Base-by-base conservation (phyloP, 2,888 invertebrate genomes). In the Macrosiphum euphorbiae region DNA sequence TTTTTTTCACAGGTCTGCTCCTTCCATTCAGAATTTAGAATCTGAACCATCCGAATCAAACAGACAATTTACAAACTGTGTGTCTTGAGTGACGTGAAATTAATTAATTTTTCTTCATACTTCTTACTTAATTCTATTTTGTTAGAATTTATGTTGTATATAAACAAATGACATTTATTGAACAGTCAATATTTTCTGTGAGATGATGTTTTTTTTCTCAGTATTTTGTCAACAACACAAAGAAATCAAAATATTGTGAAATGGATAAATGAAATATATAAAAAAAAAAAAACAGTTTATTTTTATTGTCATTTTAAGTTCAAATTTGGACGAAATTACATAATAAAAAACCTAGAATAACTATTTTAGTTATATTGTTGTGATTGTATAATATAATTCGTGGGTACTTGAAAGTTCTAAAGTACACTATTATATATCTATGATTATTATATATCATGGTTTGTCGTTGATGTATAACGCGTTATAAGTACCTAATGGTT, bases 41-140 rank as follows among this genome's bases (percentile, higher is more conserved):
- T 55, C 86, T 86, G 84, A 92, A 87, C 50, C 90, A 90, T 89
- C 89, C 41, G 84, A 93, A 85, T 47, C 58, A 93, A 58, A n/a
- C 44, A 93, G 89, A 89, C 92, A 61, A 89, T 90, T 67, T 87
- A 94, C 52, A 90, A 44, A 90, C 90, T 94, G 94, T 67, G 44
- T 94, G 90, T 94, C 91, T 50, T 85, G 91, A 94, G 58, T 90
- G 90, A 78, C 41, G 47, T 88, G 50, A 61, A 88, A 78, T 89
- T 67, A 55, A 89, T 41, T 55, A 67, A 90, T 90, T 90, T 92
- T 94, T 50, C 26, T 84, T 94, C 58, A n/a, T 85, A 90, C 55
- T 78, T 78, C 35, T 35, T 78, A 78, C 78, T 92, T 90, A 86
- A 91, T 94, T 93, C n/a, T 90, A 91, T 88, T 78, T 91, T 86